Base-by-base conservation (phyloP, 2,113 vertebrate genomes). In the Ailuropoda melanoleuca region DNA sequence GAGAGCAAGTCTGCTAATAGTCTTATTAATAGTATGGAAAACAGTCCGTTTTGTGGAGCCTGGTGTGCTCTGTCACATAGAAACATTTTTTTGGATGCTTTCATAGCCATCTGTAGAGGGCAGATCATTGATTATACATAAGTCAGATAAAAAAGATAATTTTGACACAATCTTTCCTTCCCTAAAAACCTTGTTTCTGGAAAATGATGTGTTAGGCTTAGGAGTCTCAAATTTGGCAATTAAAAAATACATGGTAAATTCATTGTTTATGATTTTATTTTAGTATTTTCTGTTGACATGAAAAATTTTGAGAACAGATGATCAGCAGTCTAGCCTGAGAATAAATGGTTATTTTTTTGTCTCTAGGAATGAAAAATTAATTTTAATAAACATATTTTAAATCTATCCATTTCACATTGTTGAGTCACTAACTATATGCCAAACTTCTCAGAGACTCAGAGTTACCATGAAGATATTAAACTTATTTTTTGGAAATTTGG, bases 61-160 rank as follows among this genome's bases (percentile, higher is more conserved):
- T 94, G 92, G 92, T 98, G 95, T 96, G 97, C 96, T 97, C 84
- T 91, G 86, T 98, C 92, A 98, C 97, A 98, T 95, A 89, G 97
- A 98, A 98, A 97, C 95, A 88, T 93, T 98, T 98, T 92, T 88
- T 97, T 98, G 97, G 97, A 98, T 98, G 98, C 91, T 97, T 98
- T 98, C 97, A 92, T 97, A 96, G 95, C 98, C 97, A 98, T 98
- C 98, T 98, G 98, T 98, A 97, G 97, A 97, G 95, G 94, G 92
- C 97, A 93, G 96, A 97, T 98, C 97, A 98, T 98, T 98, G 98
- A 98, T 98, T 98, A 97, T 98, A 93, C 95, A 98, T 97, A 97
- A 98, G 53, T 92, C 85, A 98, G 96, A 98, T 98, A 94, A 98
- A 98, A 98, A 98, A 97, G 88, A 98, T 97, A 90, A 94, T 98